Percentiles rank a stretch among this genome's conserved stretches.
These are phyloP conservation scores for Heliconius cydno DNA, from an alignment of 2,888 invertebrate genomes.

Conservation along the genomic window DNA sequence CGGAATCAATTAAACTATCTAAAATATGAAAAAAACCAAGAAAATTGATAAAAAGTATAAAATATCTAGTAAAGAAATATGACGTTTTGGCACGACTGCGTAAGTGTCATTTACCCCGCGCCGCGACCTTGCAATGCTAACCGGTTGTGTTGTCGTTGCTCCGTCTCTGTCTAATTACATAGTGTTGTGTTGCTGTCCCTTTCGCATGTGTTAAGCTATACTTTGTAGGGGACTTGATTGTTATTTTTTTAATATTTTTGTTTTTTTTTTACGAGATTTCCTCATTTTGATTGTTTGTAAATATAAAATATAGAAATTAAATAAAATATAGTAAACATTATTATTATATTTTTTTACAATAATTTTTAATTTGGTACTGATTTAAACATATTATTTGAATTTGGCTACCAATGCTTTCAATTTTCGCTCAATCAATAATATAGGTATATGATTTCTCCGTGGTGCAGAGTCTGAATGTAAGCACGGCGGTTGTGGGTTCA, in stretches of 20 bases:
- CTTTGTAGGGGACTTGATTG: slow-evolving; percentile 55
- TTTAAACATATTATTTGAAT: too few relatives aligned
- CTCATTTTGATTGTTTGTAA: background rate
- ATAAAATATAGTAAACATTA: too few relatives aligned
- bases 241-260: background rate
- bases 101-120: slow-evolving; percentile 73
- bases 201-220: slow-evolving; percentile 46
- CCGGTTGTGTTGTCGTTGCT: slow-evolving; percentile 67
- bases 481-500: too few relatives aligned
- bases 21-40: background rate
- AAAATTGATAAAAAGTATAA: background rate
- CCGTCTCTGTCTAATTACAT: slow-evolving; percentile 53
- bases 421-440: too few relatives aligned
- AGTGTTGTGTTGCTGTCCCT: slow-evolving; percentile 33
- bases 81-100: slow-evolving; percentile 64
- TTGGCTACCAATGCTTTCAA: too few relatives aligned
- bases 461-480: too few relatives aligned
- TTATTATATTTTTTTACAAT: too few relatives aligned
- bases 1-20: background rate
- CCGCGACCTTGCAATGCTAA: slow-evolving; percentile 83
- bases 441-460: too few relatives aligned
- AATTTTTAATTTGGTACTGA: too few relatives aligned
- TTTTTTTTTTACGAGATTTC: background rate
- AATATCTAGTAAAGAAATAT: slow-evolving; percentile 56
- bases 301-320: background rate